Conservation (phyloP, 2,888 invertebrate genomes). For the Drosophila ezoana region DNA sequence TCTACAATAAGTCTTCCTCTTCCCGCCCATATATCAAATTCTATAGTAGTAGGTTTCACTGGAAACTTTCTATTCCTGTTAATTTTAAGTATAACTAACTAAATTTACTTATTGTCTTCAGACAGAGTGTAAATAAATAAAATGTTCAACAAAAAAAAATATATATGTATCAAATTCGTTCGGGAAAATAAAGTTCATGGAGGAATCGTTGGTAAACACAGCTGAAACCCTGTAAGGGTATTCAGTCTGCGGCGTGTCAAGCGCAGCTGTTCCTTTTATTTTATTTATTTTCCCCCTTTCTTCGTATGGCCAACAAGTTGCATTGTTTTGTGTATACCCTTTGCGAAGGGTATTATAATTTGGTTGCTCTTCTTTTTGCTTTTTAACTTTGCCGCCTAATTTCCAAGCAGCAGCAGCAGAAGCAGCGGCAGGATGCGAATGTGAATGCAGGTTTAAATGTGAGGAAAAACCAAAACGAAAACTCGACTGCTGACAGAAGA, state of each 20-base stretch:
- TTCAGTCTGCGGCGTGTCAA: neutral
- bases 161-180: too few relatives aligned
- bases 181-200: too few relatives aligned
- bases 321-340: constrained; percentile 5
- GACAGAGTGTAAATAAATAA: too few relatives aligned
- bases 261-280: neutral
- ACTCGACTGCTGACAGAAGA: constrained; percentile 11
- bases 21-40: too few relatives aligned
- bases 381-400: constrained; percentile 38
- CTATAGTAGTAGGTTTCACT: too few relatives aligned
- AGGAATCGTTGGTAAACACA: too few relatives aligned
- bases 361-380: neutral
- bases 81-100: too few relatives aligned
- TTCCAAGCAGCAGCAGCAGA: constrained; percentile 28
- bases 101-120: too few relatives aligned
- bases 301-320: constrained; percentile 26
- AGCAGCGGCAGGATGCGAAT: constrained; percentile 2
- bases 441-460: constrained; percentile 12
- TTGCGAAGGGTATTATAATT: constrained; percentile 4
- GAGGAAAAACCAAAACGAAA: constrained; percentile 19
- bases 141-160: too few relatives aligned
- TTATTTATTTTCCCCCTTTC: neutral
- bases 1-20: too few relatives aligned
- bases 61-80: too few relatives aligned
- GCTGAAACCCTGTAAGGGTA: neutral